Conservation (phyloP, 1,140 invertebrate genomes). For the Pomacea maculata region DNA sequence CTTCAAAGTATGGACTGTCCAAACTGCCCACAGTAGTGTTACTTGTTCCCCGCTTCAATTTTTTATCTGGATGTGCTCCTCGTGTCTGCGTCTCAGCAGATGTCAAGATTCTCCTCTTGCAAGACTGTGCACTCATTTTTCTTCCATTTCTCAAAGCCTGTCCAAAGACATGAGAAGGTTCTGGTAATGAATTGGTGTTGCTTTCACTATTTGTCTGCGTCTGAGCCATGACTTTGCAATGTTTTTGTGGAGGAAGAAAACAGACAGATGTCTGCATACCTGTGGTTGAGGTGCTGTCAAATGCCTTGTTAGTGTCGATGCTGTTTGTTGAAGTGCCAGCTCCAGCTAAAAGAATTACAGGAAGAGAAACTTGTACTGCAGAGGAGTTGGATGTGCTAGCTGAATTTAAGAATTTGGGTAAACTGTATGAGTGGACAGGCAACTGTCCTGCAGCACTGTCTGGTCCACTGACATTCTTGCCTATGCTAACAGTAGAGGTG, state of each 20-base stretch:
- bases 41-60: not conserved
- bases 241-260: not conserved
- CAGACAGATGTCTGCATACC: conserved; percentile 3
- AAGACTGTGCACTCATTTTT: not conserved
- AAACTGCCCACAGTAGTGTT: not conserved
- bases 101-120: not conserved
- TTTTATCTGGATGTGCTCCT: not conserved
- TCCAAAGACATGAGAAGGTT: conserved; percentile 1
- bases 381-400: not conserved
- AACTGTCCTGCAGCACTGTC: not conserved
- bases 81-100: not conserved
- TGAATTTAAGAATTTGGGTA: not conserved
- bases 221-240: not conserved
- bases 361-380: not conserved
- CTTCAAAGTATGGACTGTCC: no score
- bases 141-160: not conserved
- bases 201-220: conserved; percentile 10
- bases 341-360: not conserved
- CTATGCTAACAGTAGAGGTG: not conserved
- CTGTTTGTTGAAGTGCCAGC: not conserved
- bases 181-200: not conserved
- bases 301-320: not conserved
- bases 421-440: not conserved
- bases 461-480: not conserved
- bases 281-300: not conserved